These are phyloP conservation scores for Odocoileus hemionus DNA, from an alignment of 2,113 vertebrate genomes.

Conservation along the genomic window DNA sequence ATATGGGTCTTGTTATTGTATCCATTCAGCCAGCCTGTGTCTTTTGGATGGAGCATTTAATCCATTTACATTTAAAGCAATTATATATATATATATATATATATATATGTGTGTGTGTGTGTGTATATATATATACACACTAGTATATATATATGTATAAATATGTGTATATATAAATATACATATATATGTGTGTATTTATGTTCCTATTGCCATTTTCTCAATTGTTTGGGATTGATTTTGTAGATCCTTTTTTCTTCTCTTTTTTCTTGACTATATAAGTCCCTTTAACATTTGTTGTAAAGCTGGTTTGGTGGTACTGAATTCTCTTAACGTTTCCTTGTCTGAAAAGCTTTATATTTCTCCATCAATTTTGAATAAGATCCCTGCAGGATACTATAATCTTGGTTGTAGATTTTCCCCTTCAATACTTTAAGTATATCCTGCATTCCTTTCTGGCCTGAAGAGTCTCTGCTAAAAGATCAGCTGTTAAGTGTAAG, in stretches of 20 bases:
- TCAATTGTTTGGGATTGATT: background rate
- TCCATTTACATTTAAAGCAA: background rate
- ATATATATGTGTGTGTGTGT: too few species aligned
- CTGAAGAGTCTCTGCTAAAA: background rate
- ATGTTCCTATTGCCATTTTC: background rate
- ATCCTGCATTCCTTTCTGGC: background rate
- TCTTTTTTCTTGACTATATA: background rate
- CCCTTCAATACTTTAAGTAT: background rate
- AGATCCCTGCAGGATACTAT: background rate
- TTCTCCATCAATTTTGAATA: background rate
- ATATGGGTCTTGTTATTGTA: background rate
- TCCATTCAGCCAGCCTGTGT: background rate
- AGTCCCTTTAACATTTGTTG: background rate
- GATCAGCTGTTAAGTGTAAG: background rate
- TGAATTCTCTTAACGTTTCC: background rate
- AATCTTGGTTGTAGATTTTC: background rate
- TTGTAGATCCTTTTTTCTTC: background rate
- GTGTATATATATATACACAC: too few species aligned
- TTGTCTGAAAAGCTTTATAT: background rate
- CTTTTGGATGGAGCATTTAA: background rate
- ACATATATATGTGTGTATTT: too few species aligned
- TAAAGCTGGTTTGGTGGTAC: background rate
- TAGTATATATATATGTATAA: too few species aligned
- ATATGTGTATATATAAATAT: too few species aligned
- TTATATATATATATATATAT: too few species aligned